Evolutionary conservation across 2,113 vertebrate genomes (phyloP).

Genomic region (Suricata suricatta): DNA sequence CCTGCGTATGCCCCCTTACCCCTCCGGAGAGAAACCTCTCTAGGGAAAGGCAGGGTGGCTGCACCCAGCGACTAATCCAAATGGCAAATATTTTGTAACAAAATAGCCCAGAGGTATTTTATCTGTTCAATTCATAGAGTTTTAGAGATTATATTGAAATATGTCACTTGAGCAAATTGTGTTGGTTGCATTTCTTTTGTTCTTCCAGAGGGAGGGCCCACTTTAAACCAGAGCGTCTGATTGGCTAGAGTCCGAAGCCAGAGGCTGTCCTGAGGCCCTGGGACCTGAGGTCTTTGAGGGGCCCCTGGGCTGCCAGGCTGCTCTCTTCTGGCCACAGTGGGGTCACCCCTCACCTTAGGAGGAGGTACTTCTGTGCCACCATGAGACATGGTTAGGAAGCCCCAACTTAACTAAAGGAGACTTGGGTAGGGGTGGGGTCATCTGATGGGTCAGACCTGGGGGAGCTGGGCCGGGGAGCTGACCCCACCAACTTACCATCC

Average conservation of each 20-base stretch:
- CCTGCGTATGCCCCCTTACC: background rate
- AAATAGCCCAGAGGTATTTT: slow-evolving; percentile 90
- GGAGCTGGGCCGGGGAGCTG: background rate
- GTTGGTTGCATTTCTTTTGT: background rate
- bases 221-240: background rate
- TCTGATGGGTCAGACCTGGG: background rate
- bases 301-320: background rate
- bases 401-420: background rate
- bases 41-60: slow-evolving; percentile 81
- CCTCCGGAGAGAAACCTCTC: slow-evolving; percentile 71
- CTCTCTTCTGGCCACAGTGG: fast-evolving
- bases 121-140: slow-evolving; percentile 89
- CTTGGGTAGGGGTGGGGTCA: background rate
- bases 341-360: background rate
- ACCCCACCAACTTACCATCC: background rate
- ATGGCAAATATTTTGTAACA: slow-evolving; percentile 89
- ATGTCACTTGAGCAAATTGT: slow-evolving; percentile 80
- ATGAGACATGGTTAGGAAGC: background rate
- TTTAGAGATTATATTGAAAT: slow-evolving; percentile 91
- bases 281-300: too few relatives aligned
- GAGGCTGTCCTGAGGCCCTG: too few relatives aligned
- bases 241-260: fast-evolving
- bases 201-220: background rate
- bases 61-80: slow-evolving; percentile 84
- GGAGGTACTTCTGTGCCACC: fast-evolving